Evolutionary conservation across 2,888 invertebrate species (phyloP).

Genomic region (Nephrotoma flavescens): DNA sequence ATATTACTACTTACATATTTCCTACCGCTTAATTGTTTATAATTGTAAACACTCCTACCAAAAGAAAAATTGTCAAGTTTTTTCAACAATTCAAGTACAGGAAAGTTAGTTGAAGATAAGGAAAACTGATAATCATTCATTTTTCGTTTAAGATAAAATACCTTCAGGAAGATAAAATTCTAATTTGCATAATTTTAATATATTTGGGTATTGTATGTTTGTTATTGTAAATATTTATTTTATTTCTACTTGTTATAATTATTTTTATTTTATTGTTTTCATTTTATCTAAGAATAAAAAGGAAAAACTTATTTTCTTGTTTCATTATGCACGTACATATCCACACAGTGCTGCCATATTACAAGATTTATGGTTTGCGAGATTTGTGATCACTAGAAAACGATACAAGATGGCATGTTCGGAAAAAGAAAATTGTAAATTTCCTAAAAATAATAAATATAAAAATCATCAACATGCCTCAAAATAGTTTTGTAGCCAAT

Average conservation of each 20-base stretch:
- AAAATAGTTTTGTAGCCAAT: too few species aligned
- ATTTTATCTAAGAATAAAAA: neutral
- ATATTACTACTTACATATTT: neutral
- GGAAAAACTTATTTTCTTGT: neutral
- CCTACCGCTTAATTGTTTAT: neutral
- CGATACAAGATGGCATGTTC: too few species aligned
- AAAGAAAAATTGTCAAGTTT: neutral
- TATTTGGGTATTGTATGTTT: neutral
- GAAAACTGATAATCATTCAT: neutral
- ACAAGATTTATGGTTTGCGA: too few species aligned
- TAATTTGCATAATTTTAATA: neutral
- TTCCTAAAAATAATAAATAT: too few species aligned
- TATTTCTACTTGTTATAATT: neutral
- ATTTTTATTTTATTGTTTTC: neutral
- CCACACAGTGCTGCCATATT: too few species aligned
- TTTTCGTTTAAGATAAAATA: neutral
- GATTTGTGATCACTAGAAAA: too few species aligned
- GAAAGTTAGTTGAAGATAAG: too few species aligned
- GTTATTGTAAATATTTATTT: neutral
- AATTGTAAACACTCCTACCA: neutral
- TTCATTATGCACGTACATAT: too few species aligned
- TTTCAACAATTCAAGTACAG: neutral
- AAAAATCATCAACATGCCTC: too few species aligned
- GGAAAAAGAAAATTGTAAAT: too few species aligned
- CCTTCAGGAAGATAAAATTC: neutral